Base-by-base conservation (phyloP, 2,113 vertebrate species). In the Miniopterus natalensis region DNA sequence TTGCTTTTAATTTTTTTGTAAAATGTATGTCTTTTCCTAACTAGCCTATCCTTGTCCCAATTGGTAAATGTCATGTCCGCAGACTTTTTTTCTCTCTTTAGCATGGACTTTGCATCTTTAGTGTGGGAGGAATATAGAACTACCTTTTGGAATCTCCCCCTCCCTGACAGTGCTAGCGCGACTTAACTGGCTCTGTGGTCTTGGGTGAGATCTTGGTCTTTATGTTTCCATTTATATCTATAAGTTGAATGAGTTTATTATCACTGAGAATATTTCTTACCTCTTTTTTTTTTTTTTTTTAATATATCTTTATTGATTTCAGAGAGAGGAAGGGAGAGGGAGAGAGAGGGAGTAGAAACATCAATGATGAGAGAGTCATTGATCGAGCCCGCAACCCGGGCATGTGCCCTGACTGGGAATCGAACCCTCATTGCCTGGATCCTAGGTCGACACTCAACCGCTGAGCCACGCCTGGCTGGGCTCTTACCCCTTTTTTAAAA, bases 1-100 rank as follows among this genome's bases (percentile, higher is more conserved):
- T 57, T 74, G 36, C 27, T 84, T 83, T 94, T 85, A 71, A 92
- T 31, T 92, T 71, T 68, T 88, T 59, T 90, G 25, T 94, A 90
- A 61, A 74, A 55, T 77, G 45, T 95, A 55, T 91, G 49, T 13
- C 17, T 85, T 83, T 88, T 68, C 1, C 25, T 89, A 31, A 80
- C 25, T 84, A 40, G 42, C 25, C 14, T 85, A 11, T 70, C 40
- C 27, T 87, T 84, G 93, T 83, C 42, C 90, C 49, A 63, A 2
- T 95, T 74, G 87, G 47, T 87, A 66, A 89, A 57, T 86, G n/a
- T 86, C 31, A 73, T 42, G 11, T 80, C 61, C 36, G 20, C 21
- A 53, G 40, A 73, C 49, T 29, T 47, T 70, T 78, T 53, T 57
- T 57, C 63, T 14, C 23, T 49, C 11, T 84, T 94, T 81, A 61